Conservation (phyloP, 2,113 vertebrate genomes). For the Entelurus aequoreus region DNA sequence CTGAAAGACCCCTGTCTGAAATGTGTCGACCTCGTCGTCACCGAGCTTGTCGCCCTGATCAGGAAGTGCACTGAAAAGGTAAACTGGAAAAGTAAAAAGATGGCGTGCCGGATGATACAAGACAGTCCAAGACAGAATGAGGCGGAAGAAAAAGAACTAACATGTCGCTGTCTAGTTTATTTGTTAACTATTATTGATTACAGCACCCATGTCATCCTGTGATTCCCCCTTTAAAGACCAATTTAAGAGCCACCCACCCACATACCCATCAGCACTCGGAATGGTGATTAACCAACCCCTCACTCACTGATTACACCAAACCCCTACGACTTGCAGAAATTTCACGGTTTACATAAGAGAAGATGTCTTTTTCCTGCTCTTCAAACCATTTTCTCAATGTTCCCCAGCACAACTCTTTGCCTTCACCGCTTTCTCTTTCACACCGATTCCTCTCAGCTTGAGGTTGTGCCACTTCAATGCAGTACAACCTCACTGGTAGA, state of each 20-base stretch:
- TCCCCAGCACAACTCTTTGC: background rate
- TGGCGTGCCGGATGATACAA: background rate
- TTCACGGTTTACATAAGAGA: conserved; percentile 10
- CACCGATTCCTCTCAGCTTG: conserved; percentile 21
- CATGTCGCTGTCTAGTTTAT: conserved; percentile 17
- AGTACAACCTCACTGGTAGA: background rate
- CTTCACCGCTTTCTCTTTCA: conserved; percentile 10
- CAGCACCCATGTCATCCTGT: conserved; percentile 13
- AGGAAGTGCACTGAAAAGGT: conserved; percentile 94
- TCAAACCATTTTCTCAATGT: conserved; percentile 4
- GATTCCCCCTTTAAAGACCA: conserved; percentile 4
- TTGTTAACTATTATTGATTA: conserved; percentile 11
- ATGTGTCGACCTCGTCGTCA: conserved; percentile 93
- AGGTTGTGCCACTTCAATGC: background rate
- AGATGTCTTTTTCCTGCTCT: conserved; percentile 15
- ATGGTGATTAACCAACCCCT: conserved; percentile 26
- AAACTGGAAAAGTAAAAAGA: conserved; percentile 43
- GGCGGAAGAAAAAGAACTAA: conserved; percentile 23
- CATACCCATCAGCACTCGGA: conserved; percentile 20
- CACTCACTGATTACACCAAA: conserved; percentile 27
- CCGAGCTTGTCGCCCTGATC: conserved; percentile 87
- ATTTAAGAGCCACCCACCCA: conserved; percentile 10
- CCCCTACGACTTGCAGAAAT: conserved; percentile 14
- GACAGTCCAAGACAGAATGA: background rate
- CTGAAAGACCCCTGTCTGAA: conserved; percentile 97